Percentiles rank a stretch among this genome's conserved stretches.
Conservation (phyloP, 35 echinoderm and acorn worm genomes). For the Apostichopus californicus region DNA sequence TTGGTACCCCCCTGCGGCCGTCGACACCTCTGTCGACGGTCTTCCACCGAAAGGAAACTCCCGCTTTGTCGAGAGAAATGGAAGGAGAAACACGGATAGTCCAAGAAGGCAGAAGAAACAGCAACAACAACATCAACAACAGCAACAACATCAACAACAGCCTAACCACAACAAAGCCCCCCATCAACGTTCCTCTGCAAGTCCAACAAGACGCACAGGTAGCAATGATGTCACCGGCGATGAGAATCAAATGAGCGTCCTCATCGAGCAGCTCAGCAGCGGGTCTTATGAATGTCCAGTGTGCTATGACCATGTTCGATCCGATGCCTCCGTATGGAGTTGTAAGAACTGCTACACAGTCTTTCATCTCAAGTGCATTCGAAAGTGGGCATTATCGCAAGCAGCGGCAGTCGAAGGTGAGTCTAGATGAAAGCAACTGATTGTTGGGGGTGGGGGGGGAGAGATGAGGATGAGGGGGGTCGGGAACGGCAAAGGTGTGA, state of each 20-base stretch:
- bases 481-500: too few species aligned
- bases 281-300: conserved; percentile 89
- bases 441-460: too few species aligned
- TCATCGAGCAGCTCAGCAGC: conserved; percentile 88
- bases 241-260: conserved; percentile 78
- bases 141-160: not conserved
- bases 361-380: conserved; percentile 96
- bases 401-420: conserved; percentile 79
- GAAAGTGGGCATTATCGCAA: conserved; percentile 87
- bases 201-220: conserved; percentile 19
- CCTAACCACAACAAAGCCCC: not conserved
- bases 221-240: not conserved
- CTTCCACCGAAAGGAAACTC: conserved; percentile 36
- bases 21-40: conserved; percentile 6
- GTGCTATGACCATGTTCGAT: conserved; percentile 81
- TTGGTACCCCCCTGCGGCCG: conserved; percentile 9
- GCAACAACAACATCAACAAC: not conserved
- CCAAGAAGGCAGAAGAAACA: conserved; percentile 34
- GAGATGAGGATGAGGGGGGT: too few species aligned
- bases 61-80: not conserved
- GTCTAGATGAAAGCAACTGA: not conserved
- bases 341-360: conserved; percentile 90
- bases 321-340: conserved; percentile 77
- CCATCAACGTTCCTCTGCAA: not conserved
- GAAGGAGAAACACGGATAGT: conserved; percentile 42